Base-by-base conservation (phyloP, 2,888 invertebrate species). In the Drosophila buzzatii region DNA sequence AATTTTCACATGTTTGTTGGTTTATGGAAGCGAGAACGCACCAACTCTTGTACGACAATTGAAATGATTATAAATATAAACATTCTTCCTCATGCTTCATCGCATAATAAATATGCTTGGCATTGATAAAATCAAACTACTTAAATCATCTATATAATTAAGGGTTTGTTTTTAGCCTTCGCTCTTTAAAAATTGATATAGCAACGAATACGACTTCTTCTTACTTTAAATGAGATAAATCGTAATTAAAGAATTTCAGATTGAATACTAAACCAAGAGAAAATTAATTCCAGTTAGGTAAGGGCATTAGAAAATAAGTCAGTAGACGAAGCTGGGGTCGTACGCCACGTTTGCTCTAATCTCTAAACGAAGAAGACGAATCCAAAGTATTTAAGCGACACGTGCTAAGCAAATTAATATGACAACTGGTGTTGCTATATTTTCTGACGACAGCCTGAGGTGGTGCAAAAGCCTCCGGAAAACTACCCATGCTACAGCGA, bases 321-420 rank as follows among this genome's bases (percentile, higher is more conserved):
- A 41, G 35, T 23, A 23, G 20, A 41, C 12, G n/a, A 20, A 9
- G 2, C 4, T 18, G 37, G 23, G 23, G n/a, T 23, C 16, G n/a
- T 27, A 18, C 10, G 23, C 27, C 83, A 82, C 70, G 82, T 75
- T 44, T 60, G 49, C 60, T 66, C 23, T 89, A 84, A 86, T 89
- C 89, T 81, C 58, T 56, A 56, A 63, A 59, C 67, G 61, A 85
- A 73, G 59, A 55, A 76, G 76, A 45, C 52, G 52, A 70, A 73
- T 73, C 76, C 76, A 62, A 62, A 53, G 62, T 70, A 67, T 71
- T 78, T 64, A 72, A 65, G 64, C 62, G 47, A 68, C 67, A 87
- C 85, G 87, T 87, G 89, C 87, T 70, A 70, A 66, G 83, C 66
- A 83, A 89, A 85, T 88, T 76, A 75, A 84, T 76, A 75, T 79